phyloP scores from a whole-genome alignment of 2,888 invertebrate genomes.

The Tachina grossa region DNA sequence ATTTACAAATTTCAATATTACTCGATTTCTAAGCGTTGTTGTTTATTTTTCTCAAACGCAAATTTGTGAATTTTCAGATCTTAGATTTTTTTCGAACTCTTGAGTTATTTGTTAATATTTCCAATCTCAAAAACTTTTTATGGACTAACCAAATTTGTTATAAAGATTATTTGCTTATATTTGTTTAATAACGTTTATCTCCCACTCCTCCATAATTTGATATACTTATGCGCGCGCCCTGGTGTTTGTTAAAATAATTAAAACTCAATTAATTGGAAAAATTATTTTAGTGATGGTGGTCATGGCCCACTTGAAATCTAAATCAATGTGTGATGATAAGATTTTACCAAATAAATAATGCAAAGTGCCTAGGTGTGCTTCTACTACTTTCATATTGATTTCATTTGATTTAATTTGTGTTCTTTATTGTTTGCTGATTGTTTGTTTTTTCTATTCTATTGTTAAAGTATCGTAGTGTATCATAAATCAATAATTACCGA shows the following conservation, averaged over 20 bases:
- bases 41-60: no score
- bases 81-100: not conserved
- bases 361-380: constrained; percentile 44
- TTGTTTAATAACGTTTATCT: not conserved
- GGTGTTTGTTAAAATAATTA: constrained; percentile 62
- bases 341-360: constrained; percentile 65
- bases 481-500: constrained; percentile 70
- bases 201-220: not conserved
- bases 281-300: constrained; percentile 62
- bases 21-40: no score
- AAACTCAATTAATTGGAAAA: constrained; percentile 64
- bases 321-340: constrained; percentile 66
- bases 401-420: constrained; percentile 48
- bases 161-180: not conserved
- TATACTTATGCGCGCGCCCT: not conserved
- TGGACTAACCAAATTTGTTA: not conserved
- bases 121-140: not conserved
- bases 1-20: no score
- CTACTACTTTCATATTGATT: constrained; percentile 25
- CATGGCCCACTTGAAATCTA: constrained; percentile 69
- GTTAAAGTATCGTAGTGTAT: constrained; percentile 52
- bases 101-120: not conserved
- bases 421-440: constrained; percentile 26
- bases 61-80: no score
- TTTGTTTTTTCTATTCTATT: constrained; percentile 44